Conservation (phyloP, 2,113 vertebrate species). For the Sinocyclocheilus grahami region DNA sequence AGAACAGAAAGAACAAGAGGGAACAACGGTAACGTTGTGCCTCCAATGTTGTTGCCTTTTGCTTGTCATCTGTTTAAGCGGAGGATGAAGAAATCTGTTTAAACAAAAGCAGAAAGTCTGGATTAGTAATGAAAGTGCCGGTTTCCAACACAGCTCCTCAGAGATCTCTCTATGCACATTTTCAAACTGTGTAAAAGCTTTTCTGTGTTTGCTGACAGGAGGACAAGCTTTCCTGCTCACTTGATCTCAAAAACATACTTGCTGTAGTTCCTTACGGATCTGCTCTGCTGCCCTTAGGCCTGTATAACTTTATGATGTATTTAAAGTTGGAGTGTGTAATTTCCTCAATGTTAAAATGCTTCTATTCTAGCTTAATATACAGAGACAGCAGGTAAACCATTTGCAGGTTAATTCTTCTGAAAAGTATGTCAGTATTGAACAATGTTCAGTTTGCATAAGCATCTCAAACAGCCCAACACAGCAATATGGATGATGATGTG, state of each 20-base stretch:
- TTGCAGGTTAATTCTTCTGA: not conserved
- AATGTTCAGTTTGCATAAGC: not conserved
- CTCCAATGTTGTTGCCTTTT: not conserved
- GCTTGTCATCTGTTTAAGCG: not conserved
- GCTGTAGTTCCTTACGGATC: not conserved
- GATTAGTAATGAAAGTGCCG: conserved; percentile 56
- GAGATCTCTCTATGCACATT: conserved; percentile 46
- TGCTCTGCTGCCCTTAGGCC: not conserved
- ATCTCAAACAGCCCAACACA: not conserved
- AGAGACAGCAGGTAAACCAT: not conserved
- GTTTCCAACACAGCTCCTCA: not conserved
- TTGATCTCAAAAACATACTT: conserved; percentile 7
- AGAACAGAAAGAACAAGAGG: not conserved
- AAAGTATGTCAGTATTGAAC: not conserved
- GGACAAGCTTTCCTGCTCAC: not conserved
- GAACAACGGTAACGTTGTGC: not conserved
- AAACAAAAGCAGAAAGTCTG: conserved; percentile 51
- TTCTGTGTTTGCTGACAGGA: conserved; percentile 45
- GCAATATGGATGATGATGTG: not conserved
- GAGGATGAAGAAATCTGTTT: conserved; percentile 3
- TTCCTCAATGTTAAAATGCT: not conserved
- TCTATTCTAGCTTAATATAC: not conserved
- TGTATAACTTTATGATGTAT: not conserved
- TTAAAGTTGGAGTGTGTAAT: not conserved
- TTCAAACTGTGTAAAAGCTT: conserved; percentile 27